phyloP scores from a whole-genome alignment of 2,888 invertebrate species.

The Trypoxylon attenuatum region DNA sequence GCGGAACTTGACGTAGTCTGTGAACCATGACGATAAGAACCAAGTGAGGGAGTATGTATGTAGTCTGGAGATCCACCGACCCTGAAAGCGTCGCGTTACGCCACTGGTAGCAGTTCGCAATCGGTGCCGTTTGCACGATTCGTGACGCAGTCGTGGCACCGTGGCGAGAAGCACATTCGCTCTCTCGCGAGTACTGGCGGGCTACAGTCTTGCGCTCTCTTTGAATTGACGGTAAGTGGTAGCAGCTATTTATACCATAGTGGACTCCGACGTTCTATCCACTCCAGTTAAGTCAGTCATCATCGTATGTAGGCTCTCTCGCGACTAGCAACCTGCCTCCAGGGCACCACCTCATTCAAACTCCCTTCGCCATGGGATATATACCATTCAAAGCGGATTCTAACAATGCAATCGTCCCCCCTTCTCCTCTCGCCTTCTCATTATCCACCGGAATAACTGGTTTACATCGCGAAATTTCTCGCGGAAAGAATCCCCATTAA shows the following conservation, averaged over 20 bases:
- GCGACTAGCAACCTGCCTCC: constrained; percentile 45
- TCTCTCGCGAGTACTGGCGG: constrained; percentile 16
- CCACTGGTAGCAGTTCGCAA: constrained; percentile 23
- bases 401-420: constrained; percentile 17
- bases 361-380: constrained; percentile 17
- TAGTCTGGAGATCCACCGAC: no score
- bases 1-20: no score
- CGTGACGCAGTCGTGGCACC: not conserved
- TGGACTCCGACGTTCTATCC: constrained; percentile 49
- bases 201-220: constrained; percentile 43
- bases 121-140: constrained; percentile 36
- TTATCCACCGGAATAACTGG: constrained; percentile 2
- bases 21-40: no score
- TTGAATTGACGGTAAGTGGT: constrained; percentile 61
- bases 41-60: no score
- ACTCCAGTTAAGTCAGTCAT: constrained; percentile 63
- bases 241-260: constrained; percentile 62
- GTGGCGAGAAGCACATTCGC: not conserved
- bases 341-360: constrained; percentile 39
- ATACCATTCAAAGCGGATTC: constrained; percentile 32
- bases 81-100: constrained; percentile 31
- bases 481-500: not conserved
- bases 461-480: constrained; percentile 9
- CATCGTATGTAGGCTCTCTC: constrained; percentile 51
- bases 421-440: not conserved